Evolutionary conservation across 2,888 invertebrate species (phyloP).

Genomic region (Melieria omissa): DNA sequence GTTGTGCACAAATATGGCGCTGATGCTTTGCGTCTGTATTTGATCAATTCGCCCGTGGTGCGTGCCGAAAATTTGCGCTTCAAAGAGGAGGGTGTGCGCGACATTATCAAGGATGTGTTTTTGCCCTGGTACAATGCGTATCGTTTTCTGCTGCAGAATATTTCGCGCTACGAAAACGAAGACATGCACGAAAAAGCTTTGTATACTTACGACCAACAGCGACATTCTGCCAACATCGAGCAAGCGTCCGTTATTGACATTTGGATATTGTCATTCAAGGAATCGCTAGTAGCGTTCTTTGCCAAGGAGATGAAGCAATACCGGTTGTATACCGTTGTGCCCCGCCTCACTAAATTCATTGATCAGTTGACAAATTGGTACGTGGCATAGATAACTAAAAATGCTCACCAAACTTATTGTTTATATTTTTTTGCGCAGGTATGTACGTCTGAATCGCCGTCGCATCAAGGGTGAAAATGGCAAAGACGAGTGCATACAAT

Average conservation of each 20-base stretch:
- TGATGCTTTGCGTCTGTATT: constrained; percentile 93
- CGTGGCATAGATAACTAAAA: constrained; percentile 16
- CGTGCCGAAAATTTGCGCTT: constrained; percentile 95
- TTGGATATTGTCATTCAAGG: constrained; percentile 97
- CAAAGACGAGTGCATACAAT: constrained; percentile 81
- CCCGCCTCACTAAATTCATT: constrained; percentile 91
- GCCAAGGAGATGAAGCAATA: constrained; percentile 94
- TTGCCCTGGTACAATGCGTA: constrained; percentile 97
- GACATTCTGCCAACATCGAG: constrained; percentile 56
- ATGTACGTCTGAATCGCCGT: constrained; percentile 95
- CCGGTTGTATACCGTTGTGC: constrained; percentile 94
- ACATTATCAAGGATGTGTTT: constrained; percentile 97
- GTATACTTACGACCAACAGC: constrained; percentile 71
- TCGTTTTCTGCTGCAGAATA: constrained; percentile 93
- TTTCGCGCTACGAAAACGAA: constrained; percentile 82
- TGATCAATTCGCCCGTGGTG: constrained; percentile 98
- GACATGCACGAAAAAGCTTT: constrained; percentile 67
- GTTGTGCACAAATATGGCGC: constrained; percentile 94
- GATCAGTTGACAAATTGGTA: constrained; percentile 97
- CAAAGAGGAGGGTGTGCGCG: constrained; percentile 96
- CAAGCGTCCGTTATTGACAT: constrained; percentile 83
- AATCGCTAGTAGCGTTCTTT: constrained; percentile 89
- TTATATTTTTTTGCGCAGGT: constrained; percentile 64
- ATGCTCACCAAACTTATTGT: background rate
- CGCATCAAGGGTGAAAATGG: constrained; percentile 93